Evolutionary conservation across 2,888 invertebrate species (phyloP).

Genomic region (Metallyticus violacea): DNA sequence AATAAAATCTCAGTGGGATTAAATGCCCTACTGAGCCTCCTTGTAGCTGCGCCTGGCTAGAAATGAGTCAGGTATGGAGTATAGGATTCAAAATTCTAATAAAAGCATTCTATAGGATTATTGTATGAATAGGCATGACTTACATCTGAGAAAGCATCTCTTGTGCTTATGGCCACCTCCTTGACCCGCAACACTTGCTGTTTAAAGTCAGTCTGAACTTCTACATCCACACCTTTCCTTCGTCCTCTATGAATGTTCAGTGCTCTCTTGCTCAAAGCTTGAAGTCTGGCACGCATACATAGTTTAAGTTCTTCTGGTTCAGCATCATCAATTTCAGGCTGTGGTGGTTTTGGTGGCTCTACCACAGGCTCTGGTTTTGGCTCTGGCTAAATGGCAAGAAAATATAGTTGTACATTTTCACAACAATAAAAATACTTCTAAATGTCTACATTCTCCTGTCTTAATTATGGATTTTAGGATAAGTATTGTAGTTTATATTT

Average conservation of each 20-base stretch:
- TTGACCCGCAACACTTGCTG: constrained; percentile 53
- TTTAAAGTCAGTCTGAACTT: constrained; percentile 56
- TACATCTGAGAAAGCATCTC: neutral
- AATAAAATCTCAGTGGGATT: too few relatives aligned
- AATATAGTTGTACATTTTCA: neutral
- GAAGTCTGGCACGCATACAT: constrained; percentile 57
- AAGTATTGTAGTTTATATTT: too few relatives aligned
- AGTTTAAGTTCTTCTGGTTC: constrained; percentile 55
- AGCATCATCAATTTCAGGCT: constrained; percentile 38
- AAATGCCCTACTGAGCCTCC: too few relatives aligned
- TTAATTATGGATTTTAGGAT: too few relatives aligned
- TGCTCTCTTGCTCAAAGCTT: constrained; percentile 59
- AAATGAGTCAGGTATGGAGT: too few relatives aligned
- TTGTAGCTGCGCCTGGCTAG: too few relatives aligned
- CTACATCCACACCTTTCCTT: constrained; percentile 49
- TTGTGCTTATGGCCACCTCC: constrained; percentile 48
- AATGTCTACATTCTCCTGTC: too few relatives aligned
- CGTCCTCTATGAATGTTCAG: constrained; percentile 50
- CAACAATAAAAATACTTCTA: neutral
- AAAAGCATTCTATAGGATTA: too few relatives aligned
- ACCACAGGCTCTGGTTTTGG: constrained; percentile 19
- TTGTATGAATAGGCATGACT: too few relatives aligned
- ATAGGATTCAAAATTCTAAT: too few relatives aligned
- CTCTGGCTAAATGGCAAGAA: constrained; percentile 19
- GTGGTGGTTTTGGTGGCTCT: neutral